Base-by-base conservation (phyloP, 2,113 vertebrate genomes). In the Megaleporinus macrocephalus region DNA sequence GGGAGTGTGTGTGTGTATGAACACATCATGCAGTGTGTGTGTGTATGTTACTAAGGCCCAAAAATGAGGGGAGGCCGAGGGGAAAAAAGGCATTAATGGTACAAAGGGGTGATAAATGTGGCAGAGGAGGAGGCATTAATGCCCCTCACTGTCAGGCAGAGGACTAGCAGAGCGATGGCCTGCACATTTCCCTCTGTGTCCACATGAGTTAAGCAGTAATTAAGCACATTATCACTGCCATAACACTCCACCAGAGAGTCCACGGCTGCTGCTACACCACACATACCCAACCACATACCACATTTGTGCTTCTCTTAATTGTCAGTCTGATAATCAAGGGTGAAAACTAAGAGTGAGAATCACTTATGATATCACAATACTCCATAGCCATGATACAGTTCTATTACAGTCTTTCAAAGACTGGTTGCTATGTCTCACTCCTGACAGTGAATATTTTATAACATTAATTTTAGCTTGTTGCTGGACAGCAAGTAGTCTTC, bases 191-290 rank as follows among this genome's bases (percentile, higher is more conserved):
- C 86, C 80, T 75, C 77, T 49, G 84, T 49, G 78, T 83, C 81
- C 85, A 87, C 76, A 88, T 47, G 88, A 83, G 66, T 85, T 81
- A 89, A 88, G 76, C 63, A 73, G 76, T 90, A 92, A 95, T 93
- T 93, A 94, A 91, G 90, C 86, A 85, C 81, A 85, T 85, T 80
- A 87, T 88, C 74, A 76, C 76, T 75, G 80, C 57, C 72, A 73
- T 73, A 73, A 76, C 76, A 82, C 57, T 79, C 33, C 70, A 75
- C 76, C 36, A 30, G 66, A 27, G 63, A 62, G 57, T 51, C 41
- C 44, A 30, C 24, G 20, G 44, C 76, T 30, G 36, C 33, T 22
- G 13, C 33, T 22, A 65, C 68, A 61, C 29, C 70, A 81, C 80
- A 76, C 78, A 66, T 16, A 51, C 13, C 9, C 3, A 3, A 36